Evolutionary conservation across 2,888 invertebrate genomes (phyloP).

Genomic region (Eustalomyia histrio): DNA sequence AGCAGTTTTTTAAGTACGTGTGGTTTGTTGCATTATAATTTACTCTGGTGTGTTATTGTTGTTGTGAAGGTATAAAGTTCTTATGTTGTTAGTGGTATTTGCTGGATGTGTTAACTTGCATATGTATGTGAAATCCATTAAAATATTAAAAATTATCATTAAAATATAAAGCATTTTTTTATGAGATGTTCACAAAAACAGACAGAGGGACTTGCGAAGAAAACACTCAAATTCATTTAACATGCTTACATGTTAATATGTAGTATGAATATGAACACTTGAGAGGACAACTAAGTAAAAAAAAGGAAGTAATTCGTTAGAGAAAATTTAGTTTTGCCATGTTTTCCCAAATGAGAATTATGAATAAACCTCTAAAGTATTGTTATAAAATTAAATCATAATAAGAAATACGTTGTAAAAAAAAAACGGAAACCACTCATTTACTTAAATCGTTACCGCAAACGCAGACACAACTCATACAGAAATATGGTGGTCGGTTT

Average conservation of each 20-base stretch:
- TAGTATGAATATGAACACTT: constrained; percentile 42
- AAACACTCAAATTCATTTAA: constrained; percentile 36
- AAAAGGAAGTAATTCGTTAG: constrained; percentile 58
- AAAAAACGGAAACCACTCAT: constrained; percentile 65
- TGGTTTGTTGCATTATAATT: no score
- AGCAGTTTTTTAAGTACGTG: no score
- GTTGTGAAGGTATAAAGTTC: no score
- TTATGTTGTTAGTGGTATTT: no score
- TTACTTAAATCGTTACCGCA: constrained; percentile 61
- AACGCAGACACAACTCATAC: constrained; percentile 31
- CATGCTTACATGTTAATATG: constrained; percentile 35
- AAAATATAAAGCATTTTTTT: constrained; percentile 38
- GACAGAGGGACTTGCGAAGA: constrained; percentile 12
- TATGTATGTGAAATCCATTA: constrained; percentile 42
- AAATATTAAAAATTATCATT: constrained; percentile 62
- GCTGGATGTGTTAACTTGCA: no score
- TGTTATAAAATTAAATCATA: constrained; percentile 52
- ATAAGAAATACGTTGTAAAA: constrained; percentile 44
- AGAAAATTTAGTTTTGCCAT: constrained; percentile 45
- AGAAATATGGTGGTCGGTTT: constrained; percentile 37
- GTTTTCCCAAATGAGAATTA: constrained; percentile 46
- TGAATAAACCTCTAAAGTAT: constrained; percentile 43
- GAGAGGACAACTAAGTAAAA: constrained; percentile 46
- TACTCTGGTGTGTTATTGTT: no score
- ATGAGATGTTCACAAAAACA: constrained; percentile 21